Evolutionary conservation across 2,113 vertebrate species (phyloP).

Genomic region (Sigmodon hispidus): DNA sequence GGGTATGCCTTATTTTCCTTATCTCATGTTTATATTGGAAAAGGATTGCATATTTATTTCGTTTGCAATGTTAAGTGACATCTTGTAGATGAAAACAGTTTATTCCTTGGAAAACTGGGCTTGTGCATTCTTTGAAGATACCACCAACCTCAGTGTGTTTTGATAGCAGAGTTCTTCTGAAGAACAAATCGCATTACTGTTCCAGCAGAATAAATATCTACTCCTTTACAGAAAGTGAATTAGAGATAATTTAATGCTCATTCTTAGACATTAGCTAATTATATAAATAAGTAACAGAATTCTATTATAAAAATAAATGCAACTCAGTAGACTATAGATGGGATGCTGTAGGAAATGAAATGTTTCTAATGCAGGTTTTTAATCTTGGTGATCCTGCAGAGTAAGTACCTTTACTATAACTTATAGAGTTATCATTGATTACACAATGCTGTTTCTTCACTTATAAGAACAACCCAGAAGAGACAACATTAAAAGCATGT

Average conservation of each 20-base stretch:
- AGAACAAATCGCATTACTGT: constrained; percentile 39
- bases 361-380: not conserved
- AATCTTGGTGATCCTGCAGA: constrained; percentile 4
- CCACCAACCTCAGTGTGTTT: constrained; percentile 53
- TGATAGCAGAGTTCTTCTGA: constrained; percentile 20
- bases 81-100: constrained; percentile 30
- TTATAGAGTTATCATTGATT: constrained; percentile 12
- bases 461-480: not conserved
- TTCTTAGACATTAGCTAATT: constrained; percentile 33
- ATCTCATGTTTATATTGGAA: constrained; percentile 25
- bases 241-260: constrained; percentile 50
- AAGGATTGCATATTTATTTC: constrained; percentile 56
- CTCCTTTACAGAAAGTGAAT: constrained; percentile 20
- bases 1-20: not conserved
- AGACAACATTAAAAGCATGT: not conserved
- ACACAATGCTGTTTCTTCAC: not conserved
- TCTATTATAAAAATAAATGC: constrained; percentile 35
- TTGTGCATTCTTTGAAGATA: constrained; percentile 63
- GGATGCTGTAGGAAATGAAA: constrained; percentile 39
- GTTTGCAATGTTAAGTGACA: constrained; percentile 32
- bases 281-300: constrained; percentile 46
- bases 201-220: constrained; percentile 30
- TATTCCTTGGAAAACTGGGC: constrained; percentile 22
- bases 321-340: not conserved
- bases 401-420: constrained; percentile 3